Percentiles rank a stretch among this genome's conserved stretches.
These are phyloP conservation scores for Phlogophora meticulosa DNA, from an alignment of 2,888 invertebrate genomes.

Conservation along the genomic window DNA sequence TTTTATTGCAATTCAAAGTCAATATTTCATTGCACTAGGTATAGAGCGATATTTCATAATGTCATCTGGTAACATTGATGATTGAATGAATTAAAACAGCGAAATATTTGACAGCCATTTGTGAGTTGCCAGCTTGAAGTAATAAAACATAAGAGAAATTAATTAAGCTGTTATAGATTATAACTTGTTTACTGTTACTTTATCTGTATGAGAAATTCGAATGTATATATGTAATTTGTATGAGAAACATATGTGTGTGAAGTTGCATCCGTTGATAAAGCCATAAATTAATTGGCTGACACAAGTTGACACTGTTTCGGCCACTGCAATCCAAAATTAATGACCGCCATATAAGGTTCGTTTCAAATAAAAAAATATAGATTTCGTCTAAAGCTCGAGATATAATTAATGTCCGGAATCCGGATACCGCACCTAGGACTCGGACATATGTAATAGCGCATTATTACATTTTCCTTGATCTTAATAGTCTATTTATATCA, in stretches of 20 bases:
- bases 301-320: constrained; percentile 43
- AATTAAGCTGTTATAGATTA: constrained; percentile 34
- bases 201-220: constrained; percentile 14
- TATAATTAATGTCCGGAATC: constrained; percentile 61
- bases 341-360: constrained; percentile 54
- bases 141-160: constrained; percentile 38
- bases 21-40: too few relatives aligned
- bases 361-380: constrained; percentile 50
- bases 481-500: constrained; percentile 56
- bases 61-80: too few relatives aligned
- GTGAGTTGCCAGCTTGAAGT: constrained; percentile 24
- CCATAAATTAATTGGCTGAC: constrained; percentile 51
- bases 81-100: too few relatives aligned
- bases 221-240: too few relatives aligned
- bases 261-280: constrained; percentile 39
- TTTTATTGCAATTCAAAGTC: too few relatives aligned
- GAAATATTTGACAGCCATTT: constrained; percentile 19
- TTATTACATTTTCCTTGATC: constrained; percentile 65
- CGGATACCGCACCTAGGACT: constrained; percentile 65
- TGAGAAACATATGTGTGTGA: too few relatives aligned
- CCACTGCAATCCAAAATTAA: constrained; percentile 55
- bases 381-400: constrained; percentile 48
- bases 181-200: constrained; percentile 18
- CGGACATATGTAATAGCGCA: constrained; percentile 40
- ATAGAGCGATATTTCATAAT: too few relatives aligned